These are phyloP conservation scores for Tretioscincus oriximinensis DNA, from an alignment of 2,113 vertebrate species.

Conservation along the genomic window DNA sequence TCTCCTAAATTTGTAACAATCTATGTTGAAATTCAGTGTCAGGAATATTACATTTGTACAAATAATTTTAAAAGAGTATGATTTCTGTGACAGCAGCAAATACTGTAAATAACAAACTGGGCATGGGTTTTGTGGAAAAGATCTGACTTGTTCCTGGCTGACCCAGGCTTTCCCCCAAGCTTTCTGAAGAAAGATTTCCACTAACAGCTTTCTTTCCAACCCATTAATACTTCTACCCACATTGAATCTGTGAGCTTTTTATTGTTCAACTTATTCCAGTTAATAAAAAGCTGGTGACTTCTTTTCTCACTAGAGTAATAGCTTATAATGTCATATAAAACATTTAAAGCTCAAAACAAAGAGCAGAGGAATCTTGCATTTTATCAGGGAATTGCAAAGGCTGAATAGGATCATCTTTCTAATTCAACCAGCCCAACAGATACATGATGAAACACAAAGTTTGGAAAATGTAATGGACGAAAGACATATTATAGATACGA, in stretches of 20 bases:
- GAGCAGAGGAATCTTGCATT: background rate
- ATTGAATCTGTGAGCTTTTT: background rate
- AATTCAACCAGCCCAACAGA: background rate
- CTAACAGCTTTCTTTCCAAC: background rate
- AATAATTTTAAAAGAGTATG: background rate
- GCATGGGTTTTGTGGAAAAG: background rate
- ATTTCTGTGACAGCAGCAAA: slow-evolving; percentile 1
- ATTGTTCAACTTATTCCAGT: background rate
- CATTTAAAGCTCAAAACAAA: background rate
- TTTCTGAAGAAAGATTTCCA: background rate
- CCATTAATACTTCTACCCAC: background rate
- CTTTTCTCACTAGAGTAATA: background rate
- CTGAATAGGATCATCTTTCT: background rate
- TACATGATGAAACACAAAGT: background rate
- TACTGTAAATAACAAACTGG: background rate
- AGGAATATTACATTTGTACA: background rate
- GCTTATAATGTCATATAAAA: background rate
- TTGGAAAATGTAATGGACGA: too few species aligned
- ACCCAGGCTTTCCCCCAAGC: background rate
- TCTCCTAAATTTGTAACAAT: background rate
- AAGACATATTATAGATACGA: too few species aligned
- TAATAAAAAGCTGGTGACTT: background rate
- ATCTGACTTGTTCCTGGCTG: background rate
- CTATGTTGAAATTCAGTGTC: too few species aligned
- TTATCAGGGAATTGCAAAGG: too few species aligned